phyloP scores from a whole-genome alignment of 1,140 invertebrate species.

The Mizuhopecten yessoensis region DNA sequence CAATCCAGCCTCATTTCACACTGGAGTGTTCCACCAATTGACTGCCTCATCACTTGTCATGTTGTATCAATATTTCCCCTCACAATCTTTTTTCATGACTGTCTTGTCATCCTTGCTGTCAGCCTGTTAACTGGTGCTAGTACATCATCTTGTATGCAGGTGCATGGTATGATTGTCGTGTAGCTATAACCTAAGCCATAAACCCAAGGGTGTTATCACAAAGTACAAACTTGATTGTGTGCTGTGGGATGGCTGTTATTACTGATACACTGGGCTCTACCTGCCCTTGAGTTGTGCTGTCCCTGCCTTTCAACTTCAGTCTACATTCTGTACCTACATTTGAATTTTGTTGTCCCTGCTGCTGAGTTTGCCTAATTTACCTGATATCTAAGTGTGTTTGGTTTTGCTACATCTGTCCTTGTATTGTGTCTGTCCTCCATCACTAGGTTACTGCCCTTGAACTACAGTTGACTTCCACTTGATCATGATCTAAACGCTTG shows the following conservation, averaged over 20 bases:
- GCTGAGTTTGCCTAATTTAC: too few relatives aligned
- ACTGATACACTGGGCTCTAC: background rate
- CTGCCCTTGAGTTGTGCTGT: too few relatives aligned
- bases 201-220: background rate
- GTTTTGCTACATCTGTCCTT: too few relatives aligned
- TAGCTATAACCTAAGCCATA: background rate
- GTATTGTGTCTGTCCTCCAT: too few relatives aligned
- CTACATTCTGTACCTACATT: too few relatives aligned
- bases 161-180: background rate
- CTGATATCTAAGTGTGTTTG: too few relatives aligned
- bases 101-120: constrained; percentile 11
- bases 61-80: background rate
- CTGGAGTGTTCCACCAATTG: constrained; percentile 23
- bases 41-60: constrained; percentile 11
- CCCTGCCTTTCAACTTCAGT: too few relatives aligned
- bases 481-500: too few relatives aligned
- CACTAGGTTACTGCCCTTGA: too few relatives aligned
- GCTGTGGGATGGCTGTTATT: background rate
- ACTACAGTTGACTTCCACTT: too few relatives aligned
- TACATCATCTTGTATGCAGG: constrained; percentile 26
- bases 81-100: background rate
- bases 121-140: background rate
- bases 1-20: background rate
- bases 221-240: background rate
- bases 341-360: too few relatives aligned